A percentile compares a stretch with the other conserved stretches of the same genome.
These are phyloP conservation scores for Pseudolaguvia tuberculata DNA, from an alignment of 2,113 vertebrate species.

Conservation along the genomic window DNA sequence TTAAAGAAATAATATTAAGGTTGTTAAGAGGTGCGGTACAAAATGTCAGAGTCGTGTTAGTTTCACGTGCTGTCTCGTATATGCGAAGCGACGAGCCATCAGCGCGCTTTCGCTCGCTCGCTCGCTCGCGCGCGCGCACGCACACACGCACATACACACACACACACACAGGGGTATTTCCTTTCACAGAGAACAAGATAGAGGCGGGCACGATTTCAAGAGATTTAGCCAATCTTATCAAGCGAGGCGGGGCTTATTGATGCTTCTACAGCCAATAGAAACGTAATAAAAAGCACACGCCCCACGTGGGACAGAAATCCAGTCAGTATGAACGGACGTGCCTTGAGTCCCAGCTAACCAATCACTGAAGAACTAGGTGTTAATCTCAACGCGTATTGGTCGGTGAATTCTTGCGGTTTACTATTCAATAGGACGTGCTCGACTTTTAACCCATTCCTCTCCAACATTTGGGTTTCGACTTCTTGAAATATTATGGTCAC, in stretches of 20 bases:
- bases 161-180: constrained; percentile 62
- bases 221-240: constrained; percentile 58
- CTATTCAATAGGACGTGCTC: constrained; percentile 64
- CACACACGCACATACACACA: background rate
- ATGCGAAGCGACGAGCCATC: constrained; percentile 57
- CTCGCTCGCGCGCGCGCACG: constrained; percentile 43
- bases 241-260: constrained; percentile 44
- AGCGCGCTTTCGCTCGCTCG: constrained; percentile 53
- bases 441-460: constrained; percentile 70
- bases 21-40: constrained; percentile 57
- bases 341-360: constrained; percentile 54
- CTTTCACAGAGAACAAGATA: constrained; percentile 65
- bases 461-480: constrained; percentile 51
- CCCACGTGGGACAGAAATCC: constrained; percentile 68
- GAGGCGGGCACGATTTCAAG: constrained; percentile 11
- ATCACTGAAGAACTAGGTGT: constrained; percentile 62
- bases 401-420: constrained; percentile 58
- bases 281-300: background rate
- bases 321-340: constrained; percentile 48
- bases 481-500: constrained; percentile 1
- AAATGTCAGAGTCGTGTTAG: constrained; percentile 60
- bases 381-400: constrained; percentile 70
- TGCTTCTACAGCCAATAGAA: constrained; percentile 51
- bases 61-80: constrained; percentile 60
- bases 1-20: constrained; percentile 60